A percentile compares a stretch with the other conserved stretches of the same genome.
phyloP scores from a whole-genome alignment of 2,797 vertebrate species.

The Spinibarbus caldwelli region DNA sequence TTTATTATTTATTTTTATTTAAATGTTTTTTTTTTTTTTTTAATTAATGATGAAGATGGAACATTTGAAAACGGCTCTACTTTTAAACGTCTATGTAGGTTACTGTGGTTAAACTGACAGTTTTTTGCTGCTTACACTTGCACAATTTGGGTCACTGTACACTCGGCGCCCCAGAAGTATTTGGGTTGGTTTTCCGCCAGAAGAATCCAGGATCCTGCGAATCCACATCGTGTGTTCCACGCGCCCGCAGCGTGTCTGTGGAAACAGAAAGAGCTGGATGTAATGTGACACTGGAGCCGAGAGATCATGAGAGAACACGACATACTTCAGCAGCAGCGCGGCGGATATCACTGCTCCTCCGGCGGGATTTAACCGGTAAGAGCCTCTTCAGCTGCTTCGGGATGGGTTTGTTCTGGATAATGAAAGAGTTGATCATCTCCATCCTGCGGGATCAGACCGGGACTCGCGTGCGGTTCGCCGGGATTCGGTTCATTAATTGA shows the following conservation, averaged over 20 bases:
- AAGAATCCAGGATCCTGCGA: too few species aligned
- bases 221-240: conserved; percentile 86
- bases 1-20: too few species aligned
- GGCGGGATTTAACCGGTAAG: conserved; percentile 76
- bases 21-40: too few species aligned
- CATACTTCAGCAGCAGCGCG: conserved; percentile 72
- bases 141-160: not conserved
- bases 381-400: conserved; percentile 78
- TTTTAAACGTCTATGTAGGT: too few species aligned
- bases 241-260: conserved; percentile 86
- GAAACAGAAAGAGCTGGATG: conserved; percentile 96
- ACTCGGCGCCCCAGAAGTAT: not conserved
- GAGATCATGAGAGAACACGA: conserved; percentile 60
- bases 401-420: conserved; percentile 66
- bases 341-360: conserved; percentile 65
- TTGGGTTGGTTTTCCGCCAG: not conserved
- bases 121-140: conserved; percentile 3
- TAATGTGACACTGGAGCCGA: conserved; percentile 99
- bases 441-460: conserved; percentile 55
- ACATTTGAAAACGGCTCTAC: not conserved
- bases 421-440: conserved; percentile 65
- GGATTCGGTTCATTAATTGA: conserved; percentile 9
- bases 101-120: not conserved
- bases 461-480: conserved; percentile 41
- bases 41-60: too few species aligned